Conservation (phyloP, 2,888 invertebrate genomes). For the Odontocerum albicorne region DNA sequence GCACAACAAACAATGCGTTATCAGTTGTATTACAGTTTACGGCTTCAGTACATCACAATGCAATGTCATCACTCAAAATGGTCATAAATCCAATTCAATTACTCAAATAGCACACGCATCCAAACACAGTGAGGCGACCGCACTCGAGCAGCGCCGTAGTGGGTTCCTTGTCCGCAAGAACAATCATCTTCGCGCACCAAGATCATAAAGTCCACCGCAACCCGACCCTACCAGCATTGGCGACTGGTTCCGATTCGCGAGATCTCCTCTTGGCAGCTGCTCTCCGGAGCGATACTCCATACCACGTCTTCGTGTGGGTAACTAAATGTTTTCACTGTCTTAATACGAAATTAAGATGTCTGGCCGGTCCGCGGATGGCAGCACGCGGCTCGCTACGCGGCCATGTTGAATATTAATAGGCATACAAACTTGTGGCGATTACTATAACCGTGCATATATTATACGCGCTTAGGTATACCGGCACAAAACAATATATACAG, state of each 20-base stretch:
- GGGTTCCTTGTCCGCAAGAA: no score
- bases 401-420: constrained; percentile 37
- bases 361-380: constrained; percentile 14
- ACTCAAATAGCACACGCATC: constrained; percentile 6
- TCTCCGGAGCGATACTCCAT: constrained; percentile 13
- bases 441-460: constrained; percentile 30
- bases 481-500: constrained; percentile 24
- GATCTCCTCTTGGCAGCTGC: not conserved
- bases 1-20: no score
- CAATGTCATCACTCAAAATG: constrained; percentile 10
- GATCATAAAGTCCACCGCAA: no score
- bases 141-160: not conserved
- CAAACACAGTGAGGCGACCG: constrained; percentile 11
- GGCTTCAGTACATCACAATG: not conserved
- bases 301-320: constrained; percentile 24
- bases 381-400: constrained; percentile 31
- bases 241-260: no score
- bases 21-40: no score
- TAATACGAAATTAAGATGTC: constrained; percentile 34
- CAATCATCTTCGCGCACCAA: no score
- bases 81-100: constrained; percentile 12
- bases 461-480: constrained; percentile 7
- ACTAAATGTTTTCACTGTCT: constrained; percentile 32
- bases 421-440: constrained; percentile 37
- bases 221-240: no score